Evolutionary conservation across 1,140 invertebrate genomes (phyloP).

Genomic region (Calephelis virginiensis): DNA sequence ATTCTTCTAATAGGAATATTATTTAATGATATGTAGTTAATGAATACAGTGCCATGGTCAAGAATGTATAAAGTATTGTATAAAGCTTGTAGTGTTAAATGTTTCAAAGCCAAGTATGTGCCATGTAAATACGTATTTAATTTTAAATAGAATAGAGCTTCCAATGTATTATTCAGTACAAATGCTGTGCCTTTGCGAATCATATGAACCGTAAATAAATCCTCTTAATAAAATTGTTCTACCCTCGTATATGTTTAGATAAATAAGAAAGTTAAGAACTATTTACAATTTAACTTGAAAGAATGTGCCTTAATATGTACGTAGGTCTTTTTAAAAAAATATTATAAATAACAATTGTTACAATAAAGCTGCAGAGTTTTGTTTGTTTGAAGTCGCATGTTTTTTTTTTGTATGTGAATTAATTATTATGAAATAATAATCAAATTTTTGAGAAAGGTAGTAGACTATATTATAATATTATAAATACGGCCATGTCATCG

Average conservation of each 20-base stretch:
- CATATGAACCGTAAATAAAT: conserved; percentile 20
- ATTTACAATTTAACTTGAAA: too few relatives aligned
- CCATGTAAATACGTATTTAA: conserved; percentile 56
- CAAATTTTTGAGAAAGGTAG: too few relatives aligned
- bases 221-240: conserved; percentile 5
- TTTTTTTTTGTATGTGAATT: too few relatives aligned
- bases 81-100: conserved; percentile 27
- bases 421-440: too few relatives aligned
- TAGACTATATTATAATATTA: too few relatives aligned
- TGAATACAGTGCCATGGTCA: conserved; percentile 56
- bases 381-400: too few relatives aligned
- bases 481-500: too few relatives aligned
- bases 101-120: conserved; percentile 50
- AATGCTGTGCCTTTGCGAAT: conserved; percentile 44
- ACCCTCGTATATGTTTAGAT: neutral
- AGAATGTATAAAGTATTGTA: conserved; percentile 40
- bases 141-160: conserved; percentile 35
- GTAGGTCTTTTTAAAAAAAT: too few relatives aligned
- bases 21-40: conserved; percentile 19
- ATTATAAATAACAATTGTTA: too few relatives aligned
- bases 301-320: too few relatives aligned
- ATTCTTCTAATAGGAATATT: neutral
- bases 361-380: too few relatives aligned
- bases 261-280: too few relatives aligned
- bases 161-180: conserved; percentile 40